Evolutionary conservation across 2,113 vertebrate genomes (phyloP).

Genomic region (Corvus moneduloides): DNA sequence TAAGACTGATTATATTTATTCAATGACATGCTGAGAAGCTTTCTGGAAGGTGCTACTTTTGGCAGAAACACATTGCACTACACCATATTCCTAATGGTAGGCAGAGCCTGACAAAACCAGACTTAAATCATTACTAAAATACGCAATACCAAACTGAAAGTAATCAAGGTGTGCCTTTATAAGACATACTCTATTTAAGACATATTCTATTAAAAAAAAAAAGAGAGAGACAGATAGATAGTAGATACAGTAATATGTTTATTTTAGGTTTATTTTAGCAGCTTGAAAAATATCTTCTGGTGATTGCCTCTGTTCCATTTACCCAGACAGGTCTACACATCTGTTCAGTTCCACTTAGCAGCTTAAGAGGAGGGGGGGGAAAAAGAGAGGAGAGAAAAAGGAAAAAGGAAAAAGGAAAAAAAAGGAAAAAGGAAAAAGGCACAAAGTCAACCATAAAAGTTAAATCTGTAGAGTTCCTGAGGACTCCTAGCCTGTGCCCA

Average conservation of each 20-base stretch:
- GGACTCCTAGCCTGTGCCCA: neutral
- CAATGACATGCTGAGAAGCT: neutral
- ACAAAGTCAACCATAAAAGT: neutral
- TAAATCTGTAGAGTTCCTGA: neutral
- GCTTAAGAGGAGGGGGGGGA: neutral
- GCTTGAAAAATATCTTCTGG: neutral
- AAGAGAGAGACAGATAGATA: fast-evolving
- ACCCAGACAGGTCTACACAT: neutral
- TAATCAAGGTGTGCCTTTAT: neutral
- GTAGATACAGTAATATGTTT: neutral
- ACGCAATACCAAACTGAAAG: neutral
- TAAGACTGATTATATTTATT: neutral
- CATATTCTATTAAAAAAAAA: no score
- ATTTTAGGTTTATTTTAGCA: neutral
- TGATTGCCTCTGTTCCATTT: neutral
- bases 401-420: neutral
- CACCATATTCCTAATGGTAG: neutral
- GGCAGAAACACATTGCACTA: neutral
- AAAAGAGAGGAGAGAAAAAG: no score
- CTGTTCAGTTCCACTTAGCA: neutral
- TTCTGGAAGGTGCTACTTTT: neutral
- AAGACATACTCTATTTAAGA: neutral
- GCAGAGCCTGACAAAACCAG: neutral
- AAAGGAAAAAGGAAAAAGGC: no score
- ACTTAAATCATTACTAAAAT: neutral